These are phyloP conservation scores for Bactericera cockerelli DNA, from an alignment of 1,140 invertebrate genomes.

Conservation along the genomic window DNA sequence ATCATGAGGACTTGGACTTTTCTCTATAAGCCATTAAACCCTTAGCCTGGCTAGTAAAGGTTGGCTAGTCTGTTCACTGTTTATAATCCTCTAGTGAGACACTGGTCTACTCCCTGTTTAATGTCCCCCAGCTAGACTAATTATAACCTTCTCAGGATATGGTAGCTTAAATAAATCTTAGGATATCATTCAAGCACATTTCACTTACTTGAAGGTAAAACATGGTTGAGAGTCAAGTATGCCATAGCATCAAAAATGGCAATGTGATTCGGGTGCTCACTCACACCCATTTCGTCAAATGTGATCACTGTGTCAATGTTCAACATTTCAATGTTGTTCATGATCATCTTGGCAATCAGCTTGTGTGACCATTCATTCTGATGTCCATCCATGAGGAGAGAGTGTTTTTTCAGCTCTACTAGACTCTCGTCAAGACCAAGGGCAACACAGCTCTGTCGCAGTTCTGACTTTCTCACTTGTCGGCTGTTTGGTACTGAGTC, in stretches of 20 bases:
- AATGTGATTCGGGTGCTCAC: conserved; percentile 76
- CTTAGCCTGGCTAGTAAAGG: too few species aligned
- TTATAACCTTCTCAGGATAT: too few species aligned
- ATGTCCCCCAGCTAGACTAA: too few species aligned
- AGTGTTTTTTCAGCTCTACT: conserved; percentile 41
- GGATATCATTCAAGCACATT: too few species aligned
- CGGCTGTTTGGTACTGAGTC: conserved; percentile 49
- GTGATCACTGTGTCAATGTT: conserved; percentile 73
- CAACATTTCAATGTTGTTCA: conserved; percentile 50
- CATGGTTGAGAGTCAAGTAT: conserved; percentile 53
- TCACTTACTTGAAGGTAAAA: conserved; percentile 29
- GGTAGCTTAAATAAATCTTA: too few species aligned
- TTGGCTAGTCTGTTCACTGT: too few species aligned
- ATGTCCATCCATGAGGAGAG: conserved; percentile 58
- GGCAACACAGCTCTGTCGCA: conserved; percentile 55
- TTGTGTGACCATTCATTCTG: conserved; percentile 55
- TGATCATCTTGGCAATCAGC: conserved; percentile 49
- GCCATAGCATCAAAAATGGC: conserved; percentile 63
- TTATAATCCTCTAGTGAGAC: too few species aligned
- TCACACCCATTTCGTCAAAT: conserved; percentile 82
- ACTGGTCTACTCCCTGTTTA: too few species aligned
- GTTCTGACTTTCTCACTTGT: conserved; percentile 49
- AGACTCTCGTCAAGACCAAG: conserved; percentile 62
- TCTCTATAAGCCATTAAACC: too few species aligned
- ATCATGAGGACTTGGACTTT: too few species aligned